These are phyloP conservation scores for Glyphotaelius pellucidus DNA, from an alignment of 2,888 invertebrate species.

Conservation along the genomic window DNA sequence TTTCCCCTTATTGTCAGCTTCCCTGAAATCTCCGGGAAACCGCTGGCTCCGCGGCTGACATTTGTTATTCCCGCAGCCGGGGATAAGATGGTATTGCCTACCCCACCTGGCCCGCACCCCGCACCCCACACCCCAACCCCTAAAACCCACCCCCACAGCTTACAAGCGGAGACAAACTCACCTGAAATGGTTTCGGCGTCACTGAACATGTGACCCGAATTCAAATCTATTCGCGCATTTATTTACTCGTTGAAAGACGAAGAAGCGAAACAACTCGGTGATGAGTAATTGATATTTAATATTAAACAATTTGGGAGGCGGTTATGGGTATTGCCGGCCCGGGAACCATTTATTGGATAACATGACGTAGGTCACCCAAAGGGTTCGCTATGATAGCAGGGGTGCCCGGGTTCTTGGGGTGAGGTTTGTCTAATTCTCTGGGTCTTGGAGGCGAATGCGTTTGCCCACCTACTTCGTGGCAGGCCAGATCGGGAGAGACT, in stretches of 20 bases:
- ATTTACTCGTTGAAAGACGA: background rate
- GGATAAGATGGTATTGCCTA: background rate
- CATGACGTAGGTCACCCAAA: no score
- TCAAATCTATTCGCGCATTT: background rate
- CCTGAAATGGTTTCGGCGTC: background rate
- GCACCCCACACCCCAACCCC: background rate
- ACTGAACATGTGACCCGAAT: background rate
- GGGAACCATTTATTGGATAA: no score
- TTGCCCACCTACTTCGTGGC: no score
- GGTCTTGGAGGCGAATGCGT: no score
- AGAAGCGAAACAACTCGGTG: background rate
- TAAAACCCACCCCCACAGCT: background rate
- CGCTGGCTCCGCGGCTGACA: background rate
- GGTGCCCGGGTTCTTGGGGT: no score
- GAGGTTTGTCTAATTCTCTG: no score
- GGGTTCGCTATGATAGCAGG: no score
- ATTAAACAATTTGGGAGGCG: background rate
- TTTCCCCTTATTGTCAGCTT: background rate
- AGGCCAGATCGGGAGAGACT: no score
- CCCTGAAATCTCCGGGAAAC: conserved; percentile 2
- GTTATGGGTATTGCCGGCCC: no score
- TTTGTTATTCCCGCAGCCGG: background rate
- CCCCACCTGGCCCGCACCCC: background rate
- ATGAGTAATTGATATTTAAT: background rate
- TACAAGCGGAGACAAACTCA: background rate